Evolutionary conservation across 2,888 invertebrate species (phyloP).

Genomic region (Deilephila porcellus): DNA sequence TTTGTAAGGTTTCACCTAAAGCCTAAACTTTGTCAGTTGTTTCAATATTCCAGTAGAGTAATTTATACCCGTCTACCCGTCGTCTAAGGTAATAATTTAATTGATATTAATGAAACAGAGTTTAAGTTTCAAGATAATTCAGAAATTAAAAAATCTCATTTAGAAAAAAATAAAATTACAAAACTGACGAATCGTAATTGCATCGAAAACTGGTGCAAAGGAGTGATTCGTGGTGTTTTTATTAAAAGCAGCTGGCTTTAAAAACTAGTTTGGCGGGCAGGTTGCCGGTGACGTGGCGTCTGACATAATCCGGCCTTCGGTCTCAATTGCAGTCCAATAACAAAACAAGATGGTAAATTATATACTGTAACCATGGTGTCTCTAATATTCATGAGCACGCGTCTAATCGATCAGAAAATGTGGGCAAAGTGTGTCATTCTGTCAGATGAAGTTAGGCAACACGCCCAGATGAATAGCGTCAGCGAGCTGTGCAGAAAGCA

Average conservation of each 20-base stretch:
- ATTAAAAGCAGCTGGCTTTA: constrained; percentile 31
- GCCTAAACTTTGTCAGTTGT: not conserved
- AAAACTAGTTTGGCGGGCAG: constrained; percentile 31
- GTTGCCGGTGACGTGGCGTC: constrained; percentile 44
- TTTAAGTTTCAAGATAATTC: not conserved
- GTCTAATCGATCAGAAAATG: constrained; percentile 26
- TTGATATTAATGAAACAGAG: too few species aligned
- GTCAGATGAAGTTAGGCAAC: constrained; percentile 19
- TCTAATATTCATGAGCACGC: constrained; percentile 21
- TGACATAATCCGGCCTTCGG: constrained; percentile 63
- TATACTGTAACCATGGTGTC: constrained; percentile 26
- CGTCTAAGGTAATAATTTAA: too few species aligned
- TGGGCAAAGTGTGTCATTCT: constrained; percentile 25
- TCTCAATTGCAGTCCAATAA: constrained; percentile 33
- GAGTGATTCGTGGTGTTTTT: constrained; percentile 29
- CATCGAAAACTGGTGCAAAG: constrained; percentile 40
- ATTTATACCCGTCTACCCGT: too few species aligned
- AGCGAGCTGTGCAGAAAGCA: not conserved
- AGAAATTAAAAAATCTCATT: not conserved
- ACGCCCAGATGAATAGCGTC: not conserved
- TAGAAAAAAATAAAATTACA: constrained; percentile 27
- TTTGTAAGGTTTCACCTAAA: not conserved
- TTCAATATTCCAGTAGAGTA: too few species aligned
- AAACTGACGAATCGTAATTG: constrained; percentile 31
- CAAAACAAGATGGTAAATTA: constrained; percentile 35